Evolutionary conservation across 2,888 invertebrate genomes (phyloP).

Genomic region (Drosophila pseudotakahashii): DNA sequence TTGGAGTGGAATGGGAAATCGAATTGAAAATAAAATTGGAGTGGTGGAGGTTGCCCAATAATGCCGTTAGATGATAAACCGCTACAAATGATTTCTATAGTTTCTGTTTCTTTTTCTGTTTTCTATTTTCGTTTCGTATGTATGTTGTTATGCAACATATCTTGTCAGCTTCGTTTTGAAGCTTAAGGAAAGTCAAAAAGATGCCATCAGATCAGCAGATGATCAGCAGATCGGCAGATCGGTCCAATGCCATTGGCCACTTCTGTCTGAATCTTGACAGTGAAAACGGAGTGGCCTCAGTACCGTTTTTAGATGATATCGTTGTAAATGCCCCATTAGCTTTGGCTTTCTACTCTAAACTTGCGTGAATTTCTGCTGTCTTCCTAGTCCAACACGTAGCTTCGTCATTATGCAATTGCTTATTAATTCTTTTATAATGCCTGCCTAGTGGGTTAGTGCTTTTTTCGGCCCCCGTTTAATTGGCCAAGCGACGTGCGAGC

Average conservation of each 20-base stretch:
- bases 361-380: constrained; percentile 55
- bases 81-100: constrained; percentile 72
- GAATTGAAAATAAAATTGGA: constrained; percentile 16
- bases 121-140: constrained; percentile 72
- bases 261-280: constrained; percentile 26
- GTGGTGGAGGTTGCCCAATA: constrained; percentile 78
- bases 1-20: constrained; percentile 51
- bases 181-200: constrained; percentile 61
- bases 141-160: constrained; percentile 62
- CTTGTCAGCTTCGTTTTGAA: constrained; percentile 48
- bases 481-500: constrained; percentile 65
- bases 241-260: constrained; percentile 42
- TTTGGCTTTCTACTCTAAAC: constrained; percentile 54
- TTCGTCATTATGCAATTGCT: constrained; percentile 59
- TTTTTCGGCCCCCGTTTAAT: constrained; percentile 57
- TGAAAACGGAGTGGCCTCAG: constrained; percentile 28
- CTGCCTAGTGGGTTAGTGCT: constrained; percentile 36
- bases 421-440: constrained; percentile 62
- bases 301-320: neutral
- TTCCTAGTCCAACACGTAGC: constrained; percentile 67
- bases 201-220: constrained; percentile 24
- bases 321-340: constrained; percentile 17
- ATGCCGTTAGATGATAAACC: constrained; percentile 79
- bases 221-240: neutral
- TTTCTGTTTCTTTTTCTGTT: constrained; percentile 43